Percentiles rank a stretch among this genome's conserved stretches.
Evolutionary conservation across 1,140 invertebrate genomes (phyloP).

Genomic region (Drosophila parvula): DNA sequence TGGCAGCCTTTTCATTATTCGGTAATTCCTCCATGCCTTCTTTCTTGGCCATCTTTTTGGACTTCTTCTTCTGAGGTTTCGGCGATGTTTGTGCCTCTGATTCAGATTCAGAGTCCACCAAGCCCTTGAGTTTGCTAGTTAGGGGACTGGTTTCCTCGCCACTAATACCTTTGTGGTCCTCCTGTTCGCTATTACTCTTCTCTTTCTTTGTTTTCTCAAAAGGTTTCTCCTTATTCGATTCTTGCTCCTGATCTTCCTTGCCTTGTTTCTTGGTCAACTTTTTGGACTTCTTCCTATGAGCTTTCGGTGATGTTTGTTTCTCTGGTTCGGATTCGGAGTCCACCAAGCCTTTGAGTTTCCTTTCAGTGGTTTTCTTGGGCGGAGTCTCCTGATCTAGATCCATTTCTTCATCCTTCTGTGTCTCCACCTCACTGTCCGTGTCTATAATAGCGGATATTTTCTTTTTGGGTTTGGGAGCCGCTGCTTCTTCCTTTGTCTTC

Average conservation of each 20-base stretch:
- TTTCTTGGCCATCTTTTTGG: too few species aligned
- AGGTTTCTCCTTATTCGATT: slow-evolving; percentile 1
- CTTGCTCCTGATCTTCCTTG: not conserved
- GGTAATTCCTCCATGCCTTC: too few species aligned
- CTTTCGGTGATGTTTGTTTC: not conserved
- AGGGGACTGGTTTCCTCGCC: not conserved
- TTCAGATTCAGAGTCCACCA: slow-evolving; percentile 71
- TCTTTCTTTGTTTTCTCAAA: slow-evolving; percentile 51
- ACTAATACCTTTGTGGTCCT: slow-evolving; percentile 8
- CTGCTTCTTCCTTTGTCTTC: not conserved
- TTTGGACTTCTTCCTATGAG: slow-evolving; percentile 38
- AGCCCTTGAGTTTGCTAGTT: slow-evolving; percentile 44
- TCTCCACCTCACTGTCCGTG: slow-evolving; percentile 56
- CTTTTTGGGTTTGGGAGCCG: slow-evolving; percentile 21
- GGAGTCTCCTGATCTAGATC: slow-evolving; percentile 33
- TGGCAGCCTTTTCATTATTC: too few species aligned
- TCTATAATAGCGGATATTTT: slow-evolving; percentile 53
- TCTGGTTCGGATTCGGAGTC: not conserved
- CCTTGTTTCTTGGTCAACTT: slow-evolving; percentile 26
- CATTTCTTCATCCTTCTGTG: not conserved
- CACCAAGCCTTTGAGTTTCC: slow-evolving; percentile 22
- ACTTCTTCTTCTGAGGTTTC: too few species aligned
- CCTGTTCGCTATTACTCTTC: slow-evolving; percentile 28
- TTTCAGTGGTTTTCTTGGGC: not conserved
- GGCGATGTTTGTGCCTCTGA: too few species aligned